phyloP scores from a whole-genome alignment of 2,797 vertebrate genomes.

The Pachyuromys duprasi region DNA sequence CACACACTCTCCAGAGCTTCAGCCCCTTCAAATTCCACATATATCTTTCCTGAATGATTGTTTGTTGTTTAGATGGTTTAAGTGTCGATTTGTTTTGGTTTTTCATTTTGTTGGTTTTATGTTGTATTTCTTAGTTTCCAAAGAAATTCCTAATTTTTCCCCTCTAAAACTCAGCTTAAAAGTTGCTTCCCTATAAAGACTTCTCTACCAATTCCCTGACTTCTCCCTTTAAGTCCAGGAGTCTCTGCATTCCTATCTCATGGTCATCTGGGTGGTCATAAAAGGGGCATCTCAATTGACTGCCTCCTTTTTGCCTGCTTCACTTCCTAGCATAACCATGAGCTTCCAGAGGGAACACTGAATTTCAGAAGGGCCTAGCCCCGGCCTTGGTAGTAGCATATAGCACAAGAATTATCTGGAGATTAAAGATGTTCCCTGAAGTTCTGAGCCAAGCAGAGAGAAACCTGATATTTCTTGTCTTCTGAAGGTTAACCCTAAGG shows the following conservation, averaged over 20 bases:
- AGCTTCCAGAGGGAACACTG: not conserved
- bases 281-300: not conserved
- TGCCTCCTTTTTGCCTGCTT: not conserved
- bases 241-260: not conserved
- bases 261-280: not conserved
- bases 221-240: not conserved
- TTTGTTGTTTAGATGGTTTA: not conserved
- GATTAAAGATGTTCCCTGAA: not conserved
- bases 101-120: not conserved
- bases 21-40: not conserved
- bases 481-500: not conserved
- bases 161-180: not conserved
- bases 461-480: not conserved
- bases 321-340: not conserved
- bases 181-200: not conserved
- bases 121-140: not conserved
- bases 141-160: not conserved
- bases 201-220: not conserved
- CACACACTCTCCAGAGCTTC: not conserved
- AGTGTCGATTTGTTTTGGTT: not conserved
- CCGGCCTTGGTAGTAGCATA: not conserved
- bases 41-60: not conserved
- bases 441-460: not conserved
- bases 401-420: not conserved
- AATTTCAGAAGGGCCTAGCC: not conserved